Evolutionary conservation across 2,113 vertebrate genomes (phyloP).

Genomic region (Tetrax tetrax): DNA sequence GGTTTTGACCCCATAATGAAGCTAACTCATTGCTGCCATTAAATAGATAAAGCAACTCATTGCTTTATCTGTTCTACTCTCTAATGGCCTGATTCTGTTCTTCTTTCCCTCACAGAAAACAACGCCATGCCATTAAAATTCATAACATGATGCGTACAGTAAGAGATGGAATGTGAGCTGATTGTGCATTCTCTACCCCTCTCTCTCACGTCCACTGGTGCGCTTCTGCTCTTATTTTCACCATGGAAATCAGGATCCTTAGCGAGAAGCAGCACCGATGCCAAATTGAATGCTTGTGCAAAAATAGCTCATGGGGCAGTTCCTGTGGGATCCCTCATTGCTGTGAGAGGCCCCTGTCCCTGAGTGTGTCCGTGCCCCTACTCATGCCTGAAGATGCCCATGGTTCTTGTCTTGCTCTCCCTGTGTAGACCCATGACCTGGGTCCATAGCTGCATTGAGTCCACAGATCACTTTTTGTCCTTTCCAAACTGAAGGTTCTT

Average conservation of each 20-base stretch:
- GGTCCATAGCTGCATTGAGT: background rate
- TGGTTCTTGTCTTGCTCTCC: background rate
- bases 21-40: background rate
- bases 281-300: background rate
- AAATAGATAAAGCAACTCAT: background rate
- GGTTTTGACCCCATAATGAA: background rate
- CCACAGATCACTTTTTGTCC: background rate
- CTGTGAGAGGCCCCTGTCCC: background rate
- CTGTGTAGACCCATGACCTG: background rate
- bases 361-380: rapidly evolving
- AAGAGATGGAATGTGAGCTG: background rate
- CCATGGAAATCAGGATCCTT: background rate
- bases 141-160: background rate
- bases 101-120: background rate
- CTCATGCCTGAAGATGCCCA: background rate
- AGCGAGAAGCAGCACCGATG: background rate
- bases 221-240: background rate
- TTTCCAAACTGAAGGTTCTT: background rate
- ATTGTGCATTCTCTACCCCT: background rate
- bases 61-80: background rate
- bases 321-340: background rate
- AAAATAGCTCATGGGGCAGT: background rate
- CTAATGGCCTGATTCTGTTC: background rate
- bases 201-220: background rate
- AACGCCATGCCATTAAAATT: background rate